phyloP scores from a whole-genome alignment of 2,113 vertebrate species.

The Equus przewalskii region DNA sequence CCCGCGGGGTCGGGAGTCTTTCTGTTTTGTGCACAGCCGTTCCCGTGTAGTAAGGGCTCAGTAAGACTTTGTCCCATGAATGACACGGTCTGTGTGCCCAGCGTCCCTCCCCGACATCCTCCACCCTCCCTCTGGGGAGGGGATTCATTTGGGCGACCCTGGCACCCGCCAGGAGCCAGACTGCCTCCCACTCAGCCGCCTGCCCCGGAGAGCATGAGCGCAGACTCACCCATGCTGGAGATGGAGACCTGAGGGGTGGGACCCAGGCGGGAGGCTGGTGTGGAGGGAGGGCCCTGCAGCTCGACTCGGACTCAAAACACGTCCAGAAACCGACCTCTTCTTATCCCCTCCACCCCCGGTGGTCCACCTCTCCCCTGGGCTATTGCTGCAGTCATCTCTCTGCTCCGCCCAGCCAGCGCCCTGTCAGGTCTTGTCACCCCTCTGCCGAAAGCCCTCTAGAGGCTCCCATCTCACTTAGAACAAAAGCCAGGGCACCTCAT shows the following conservation, averaged over 20 bases:
- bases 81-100: neutral
- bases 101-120: neutral
- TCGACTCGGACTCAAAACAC: neutral
- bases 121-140: neutral
- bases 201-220: rapidly evolving
- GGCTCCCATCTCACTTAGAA: neutral
- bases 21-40: neutral
- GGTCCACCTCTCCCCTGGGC: neutral
- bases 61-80: neutral
- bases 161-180: neutral
- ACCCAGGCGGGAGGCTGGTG: neutral
- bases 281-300: rapidly evolving
- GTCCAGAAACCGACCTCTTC: neutral
- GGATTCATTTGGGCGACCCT: neutral
- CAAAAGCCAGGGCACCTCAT: rapidly evolving
- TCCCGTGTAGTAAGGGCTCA: neutral
- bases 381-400: neutral
- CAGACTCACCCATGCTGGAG: neutral
- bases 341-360: too few species aligned
- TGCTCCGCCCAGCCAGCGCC: neutral
- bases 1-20: neutral
- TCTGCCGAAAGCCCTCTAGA: neutral
- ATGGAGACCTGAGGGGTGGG: neutral
- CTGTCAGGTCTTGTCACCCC: neutral
- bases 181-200: neutral